Conservation (phyloP, 2,797 vertebrate species). For the Platalea minor region DNA sequence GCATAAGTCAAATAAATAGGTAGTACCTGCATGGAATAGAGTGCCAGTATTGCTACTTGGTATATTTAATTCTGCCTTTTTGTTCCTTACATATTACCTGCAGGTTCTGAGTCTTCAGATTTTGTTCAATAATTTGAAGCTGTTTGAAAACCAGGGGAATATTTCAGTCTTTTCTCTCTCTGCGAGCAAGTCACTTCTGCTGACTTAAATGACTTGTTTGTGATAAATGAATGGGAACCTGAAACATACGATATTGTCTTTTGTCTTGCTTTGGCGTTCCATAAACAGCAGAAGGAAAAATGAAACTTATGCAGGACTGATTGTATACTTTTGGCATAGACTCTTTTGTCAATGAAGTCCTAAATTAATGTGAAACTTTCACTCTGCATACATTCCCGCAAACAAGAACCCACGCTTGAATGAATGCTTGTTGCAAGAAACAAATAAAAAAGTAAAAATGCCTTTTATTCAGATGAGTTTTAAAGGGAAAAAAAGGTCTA, state of each 20-base stretch:
- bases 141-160: background rate
- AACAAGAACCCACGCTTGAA: constrained; percentile 37
- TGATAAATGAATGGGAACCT: background rate
- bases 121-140: background rate
- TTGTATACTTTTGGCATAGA: background rate
- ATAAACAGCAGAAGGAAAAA: constrained; percentile 16
- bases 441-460: background rate
- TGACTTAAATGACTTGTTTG: background rate
- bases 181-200: background rate
- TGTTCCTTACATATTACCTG: background rate
- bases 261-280: background rate
- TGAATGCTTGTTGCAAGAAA: constrained; percentile 23
- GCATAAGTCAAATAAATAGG: background rate
- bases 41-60: background rate
- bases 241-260: background rate
- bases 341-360: constrained; percentile 17
- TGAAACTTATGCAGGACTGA: background rate
- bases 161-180: background rate
- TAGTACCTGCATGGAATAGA: background rate
- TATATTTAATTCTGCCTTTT: background rate
- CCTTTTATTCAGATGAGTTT: background rate
- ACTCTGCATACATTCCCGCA: background rate
- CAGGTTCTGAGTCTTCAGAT: background rate
- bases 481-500: background rate
- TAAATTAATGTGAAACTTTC: constrained; percentile 22